Base-by-base conservation (phyloP, 1,140 invertebrate genomes). In the Drosophila ohnishii region DNA sequence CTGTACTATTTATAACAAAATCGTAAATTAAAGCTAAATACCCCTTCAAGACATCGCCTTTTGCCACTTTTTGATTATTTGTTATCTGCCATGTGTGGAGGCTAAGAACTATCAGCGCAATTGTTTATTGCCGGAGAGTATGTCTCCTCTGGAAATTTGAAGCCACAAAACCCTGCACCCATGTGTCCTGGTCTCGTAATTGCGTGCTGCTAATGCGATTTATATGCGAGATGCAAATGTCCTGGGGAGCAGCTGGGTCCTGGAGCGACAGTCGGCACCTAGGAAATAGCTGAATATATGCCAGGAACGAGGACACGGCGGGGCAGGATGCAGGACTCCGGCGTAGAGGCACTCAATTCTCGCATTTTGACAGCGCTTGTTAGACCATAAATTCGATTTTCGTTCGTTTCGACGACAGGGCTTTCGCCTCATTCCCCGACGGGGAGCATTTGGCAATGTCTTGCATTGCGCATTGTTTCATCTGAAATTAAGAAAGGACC, bases 311-410 rank as follows among this genome's bases (percentile, higher is more conserved):
- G 35, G 14, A 16, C n/a, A 30, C 13, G 44, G 1, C 14, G 9
- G 32, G 7, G 13, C 51, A 55, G 34, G 34, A 55, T n/a, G 37
- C 57, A 37, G 37, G 40, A 37, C 55, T 44, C 37, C 40, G 59
- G 42, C 10, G 44, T 16, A 66, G 80, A 66, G 80, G 77, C 84
- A 88, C 84, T 84, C 84, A 80, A 88, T 88, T 84, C 84, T 88
- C 84, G 56, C 77, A 88, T 80, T 87, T 78, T 88, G 77, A 84
- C 83, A 87, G 71, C 71, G 80, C 80, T 78, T 80, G 84, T 80
- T 80, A 80, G 77, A 73, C 77, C 77, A 88, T 88, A 88, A 88
- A 88, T 88, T 84, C 87, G 77, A 88, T 84, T 88, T 75, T 78
- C 73, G 66, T 80, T 78, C 73, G 63, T 80, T 74, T 55, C 64